Evolutionary conservation across 2,797 vertebrate species (phyloP), one percentile per base, ranked within the genome.

Genomic region (Chelmon rostratus): DNA sequence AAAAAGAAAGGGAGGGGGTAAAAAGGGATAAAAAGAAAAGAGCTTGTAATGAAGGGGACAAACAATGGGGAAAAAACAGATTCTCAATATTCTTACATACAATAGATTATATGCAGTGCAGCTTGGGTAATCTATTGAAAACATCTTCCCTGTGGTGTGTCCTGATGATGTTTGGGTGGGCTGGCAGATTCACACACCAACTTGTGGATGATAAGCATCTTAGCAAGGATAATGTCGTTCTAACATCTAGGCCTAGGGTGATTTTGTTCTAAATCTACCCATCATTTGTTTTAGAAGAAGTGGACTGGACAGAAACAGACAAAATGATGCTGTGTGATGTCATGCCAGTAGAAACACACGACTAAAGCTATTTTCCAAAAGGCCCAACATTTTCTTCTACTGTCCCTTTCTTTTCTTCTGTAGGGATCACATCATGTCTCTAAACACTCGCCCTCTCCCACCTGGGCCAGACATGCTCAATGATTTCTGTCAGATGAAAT

Each of bases 401-500:
- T 12, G n/a, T 40, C 25, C 8, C 25, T 58, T 19, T 54, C 38
- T 67, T 70, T 68, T 64, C 18, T 19, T 31, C 52, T 31, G 28
- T 35, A 54, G n/a, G 31, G 65, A 68, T 70, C 46, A 52, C 68
- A 65, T 47, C 53, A 42, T 23, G 46, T 79, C 62, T 78, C 23
- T 57, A 9, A 40, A 72, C 35, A 33, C 64, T 19, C 67, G 47
- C 9, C 5, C 38, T 69, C 70, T 70, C 38, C 78, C n/a, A 76
- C 77, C 74, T 79, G 33, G 52, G 50, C 65, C 54, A 71, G 64
- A 86, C 73, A 73, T 84, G 66, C 73, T 80, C 79, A 73, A 56
- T 13, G 76, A 89, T 85, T 89, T 81, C 66, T 78, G 72, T 68
- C 47, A 79, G 78, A 84, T 84, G 76, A 88, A 91, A 92, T 90